A percentile compares a stretch with the other conserved stretches of the same genome.
Conservation (phyloP, 2,797 vertebrate species). For the Acomys russatus region DNA sequence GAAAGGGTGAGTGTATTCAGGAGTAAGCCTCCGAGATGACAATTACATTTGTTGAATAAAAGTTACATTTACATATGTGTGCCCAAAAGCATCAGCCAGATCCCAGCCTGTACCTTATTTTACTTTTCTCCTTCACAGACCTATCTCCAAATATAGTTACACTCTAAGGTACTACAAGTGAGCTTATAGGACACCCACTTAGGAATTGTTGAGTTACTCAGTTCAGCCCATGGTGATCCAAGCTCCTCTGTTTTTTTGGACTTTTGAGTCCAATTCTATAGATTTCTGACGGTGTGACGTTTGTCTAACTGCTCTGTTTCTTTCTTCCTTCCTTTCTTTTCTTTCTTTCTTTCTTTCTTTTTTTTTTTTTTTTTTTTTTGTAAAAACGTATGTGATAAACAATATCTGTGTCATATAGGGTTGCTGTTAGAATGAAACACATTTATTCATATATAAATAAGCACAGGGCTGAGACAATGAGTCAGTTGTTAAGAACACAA, state of each 20-base stretch:
- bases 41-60: no score
- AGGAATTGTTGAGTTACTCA: not conserved
- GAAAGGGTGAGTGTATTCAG: no score
- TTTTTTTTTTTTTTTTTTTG: not conserved
- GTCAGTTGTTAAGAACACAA: not conserved
- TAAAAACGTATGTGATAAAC: not conserved
- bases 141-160: not conserved
- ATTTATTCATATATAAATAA: not conserved
- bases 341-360: no score
- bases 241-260: not conserved
- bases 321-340: not conserved
- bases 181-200: not conserved
- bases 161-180: not conserved
- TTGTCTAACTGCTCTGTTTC: slow-evolving; percentile 2
- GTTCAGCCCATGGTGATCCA: not conserved
- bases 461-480: not conserved
- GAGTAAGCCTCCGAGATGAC: no score
- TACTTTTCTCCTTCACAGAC: not conserved
- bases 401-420: not conserved
- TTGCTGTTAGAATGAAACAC: slow-evolving; percentile 32
- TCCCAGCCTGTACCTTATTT: not conserved
- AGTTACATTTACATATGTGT: not conserved
- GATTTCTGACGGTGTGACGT: not conserved
- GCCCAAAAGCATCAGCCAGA: not conserved
- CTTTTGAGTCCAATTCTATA: slow-evolving; percentile 2